phyloP scores from a whole-genome alignment of 2,888 invertebrate species.

The Volucella inanis region DNA sequence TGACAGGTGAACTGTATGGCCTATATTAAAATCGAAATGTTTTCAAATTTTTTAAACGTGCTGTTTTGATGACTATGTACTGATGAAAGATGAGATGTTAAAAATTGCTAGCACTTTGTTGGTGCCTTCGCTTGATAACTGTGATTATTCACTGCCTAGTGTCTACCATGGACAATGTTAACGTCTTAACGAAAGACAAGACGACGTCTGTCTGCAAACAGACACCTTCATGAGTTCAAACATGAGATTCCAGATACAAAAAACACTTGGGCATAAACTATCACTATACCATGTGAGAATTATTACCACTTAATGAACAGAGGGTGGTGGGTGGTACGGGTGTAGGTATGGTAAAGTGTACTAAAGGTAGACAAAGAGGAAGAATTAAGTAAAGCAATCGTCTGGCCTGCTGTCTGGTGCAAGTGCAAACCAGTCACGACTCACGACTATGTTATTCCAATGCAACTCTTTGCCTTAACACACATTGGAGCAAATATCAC shows the following conservation, averaged over 20 bases:
- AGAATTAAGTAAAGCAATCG: constrained; percentile 71
- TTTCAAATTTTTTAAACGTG: too few relatives aligned
- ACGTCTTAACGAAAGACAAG: constrained; percentile 69
- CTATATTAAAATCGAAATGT: too few relatives aligned
- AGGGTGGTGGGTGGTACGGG: constrained; percentile 26
- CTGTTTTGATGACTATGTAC: too few relatives aligned
- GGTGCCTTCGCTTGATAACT: constrained; percentile 53
- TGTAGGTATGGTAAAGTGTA: constrained; percentile 47
- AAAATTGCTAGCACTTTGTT: constrained; percentile 36
- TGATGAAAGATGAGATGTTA: constrained; percentile 10
- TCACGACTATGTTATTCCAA: constrained; percentile 47
- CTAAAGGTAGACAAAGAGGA: constrained; percentile 67
- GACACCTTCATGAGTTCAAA: constrained; percentile 21
- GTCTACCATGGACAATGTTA: constrained; percentile 60
- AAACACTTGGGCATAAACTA: constrained; percentile 59
- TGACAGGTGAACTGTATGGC: too few relatives aligned
- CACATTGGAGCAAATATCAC: constrained; percentile 58
- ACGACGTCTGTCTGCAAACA: constrained; percentile 57
- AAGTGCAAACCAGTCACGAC: constrained; percentile 42
- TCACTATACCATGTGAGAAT: constrained; percentile 64
- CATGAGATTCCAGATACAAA: constrained; percentile 47
- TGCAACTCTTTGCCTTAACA: constrained; percentile 55
- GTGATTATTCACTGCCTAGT: constrained; percentile 71
- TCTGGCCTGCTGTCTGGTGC: constrained; percentile 70
- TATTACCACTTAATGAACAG: constrained; percentile 54